Evolutionary conservation across 2,888 invertebrate genomes (phyloP).

Genomic region (Acleris literana): DNA sequence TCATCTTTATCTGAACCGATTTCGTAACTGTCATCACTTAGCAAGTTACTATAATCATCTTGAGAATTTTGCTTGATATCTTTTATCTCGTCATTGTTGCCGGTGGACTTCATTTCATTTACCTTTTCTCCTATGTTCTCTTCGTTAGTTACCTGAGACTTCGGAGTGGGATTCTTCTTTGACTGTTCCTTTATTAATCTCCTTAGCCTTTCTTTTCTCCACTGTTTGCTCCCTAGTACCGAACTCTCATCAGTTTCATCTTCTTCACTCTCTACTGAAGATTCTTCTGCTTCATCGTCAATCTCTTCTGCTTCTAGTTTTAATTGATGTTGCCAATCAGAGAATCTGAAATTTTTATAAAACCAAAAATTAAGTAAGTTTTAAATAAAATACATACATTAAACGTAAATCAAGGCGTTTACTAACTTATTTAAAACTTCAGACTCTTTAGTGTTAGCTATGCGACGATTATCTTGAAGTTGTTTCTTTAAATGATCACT

Average conservation of each 20-base stretch:
- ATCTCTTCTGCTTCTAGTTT: slow-evolving; percentile 72
- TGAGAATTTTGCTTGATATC: slow-evolving; percentile 11
- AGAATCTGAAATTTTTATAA: slow-evolving; percentile 60
- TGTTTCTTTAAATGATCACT: slow-evolving; percentile 79
- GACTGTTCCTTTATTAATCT: slow-evolving; percentile 64
- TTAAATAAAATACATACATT: no score
- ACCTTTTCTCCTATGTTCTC: slow-evolving; percentile 37
- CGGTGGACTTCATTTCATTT: slow-evolving; percentile 1
- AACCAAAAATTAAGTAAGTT: no score
- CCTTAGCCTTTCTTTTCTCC: slow-evolving; percentile 66
- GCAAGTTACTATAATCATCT: slow-evolving; percentile 37
- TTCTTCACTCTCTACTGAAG: slow-evolving; percentile 73
- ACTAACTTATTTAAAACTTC: slow-evolving; percentile 83
- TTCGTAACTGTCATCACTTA: slow-evolving; percentile 55
- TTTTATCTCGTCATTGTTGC: slow-evolving; percentile 4
- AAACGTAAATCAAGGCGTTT: background rate
- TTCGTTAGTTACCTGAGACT: slow-evolving; percentile 22
- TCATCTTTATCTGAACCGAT: slow-evolving; percentile 70
- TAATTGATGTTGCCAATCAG: slow-evolving; percentile 69
- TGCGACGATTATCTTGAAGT: slow-evolving; percentile 82
- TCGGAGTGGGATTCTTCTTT: slow-evolving; percentile 43
- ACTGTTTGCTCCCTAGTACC: slow-evolving; percentile 59
- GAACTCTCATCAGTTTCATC: slow-evolving; percentile 56
- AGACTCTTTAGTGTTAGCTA: slow-evolving; percentile 74
- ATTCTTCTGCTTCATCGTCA: slow-evolving; percentile 75